Base-by-base conservation (phyloP, 2,888 invertebrate genomes). In the Aethes cnicana region DNA sequence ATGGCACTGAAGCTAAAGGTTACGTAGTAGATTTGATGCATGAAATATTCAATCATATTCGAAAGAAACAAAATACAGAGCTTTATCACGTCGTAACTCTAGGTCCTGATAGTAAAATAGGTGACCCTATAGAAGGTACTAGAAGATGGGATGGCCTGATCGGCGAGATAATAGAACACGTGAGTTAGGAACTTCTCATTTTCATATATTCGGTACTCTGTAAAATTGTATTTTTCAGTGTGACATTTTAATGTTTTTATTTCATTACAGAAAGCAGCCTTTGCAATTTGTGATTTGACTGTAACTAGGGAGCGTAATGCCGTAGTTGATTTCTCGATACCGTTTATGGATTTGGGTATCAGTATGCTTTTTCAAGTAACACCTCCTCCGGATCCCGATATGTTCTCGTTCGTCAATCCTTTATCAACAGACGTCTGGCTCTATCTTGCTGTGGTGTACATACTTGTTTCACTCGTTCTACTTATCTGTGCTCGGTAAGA, bases 311-410 rank as follows among this genome's bases (percentile, higher is more conserved):
- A 95, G 39, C 91, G 99, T 33, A 94, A 97, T 59, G 91, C 93
- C 49, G 95, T 94, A 7, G 96, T 97, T 0, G 97, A 98, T 74
- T 98, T 98, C 79, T 96, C 97, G 0, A 96, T 95, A 84, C 99
- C 99, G 0, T 99, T 98, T 78, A 98, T 99, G 97, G 96, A 95
- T 59, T 85, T 98, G 58, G 97, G 96, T 28, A 97, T 97, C 57
- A 95, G 96, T 64, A 96, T 98, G 77, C 77, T 97, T 57, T 95
- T 93, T 81, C 94, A 93, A 65, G 95, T 95, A 66, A 94, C 95
- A 2, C 92, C 92, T 23, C 93, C 93, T 42, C 92, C 93, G 47
- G 92, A 93, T n/a, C 95, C 97, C 8, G 93, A 95, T 69, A 90
- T 95, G 62, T 96, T 97, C 78, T 96, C 97, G 0, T 98, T 98